These are phyloP conservation scores for Saguinus imperator DNA, from an alignment of 2,113 vertebrate genomes.

Conservation along the genomic window DNA sequence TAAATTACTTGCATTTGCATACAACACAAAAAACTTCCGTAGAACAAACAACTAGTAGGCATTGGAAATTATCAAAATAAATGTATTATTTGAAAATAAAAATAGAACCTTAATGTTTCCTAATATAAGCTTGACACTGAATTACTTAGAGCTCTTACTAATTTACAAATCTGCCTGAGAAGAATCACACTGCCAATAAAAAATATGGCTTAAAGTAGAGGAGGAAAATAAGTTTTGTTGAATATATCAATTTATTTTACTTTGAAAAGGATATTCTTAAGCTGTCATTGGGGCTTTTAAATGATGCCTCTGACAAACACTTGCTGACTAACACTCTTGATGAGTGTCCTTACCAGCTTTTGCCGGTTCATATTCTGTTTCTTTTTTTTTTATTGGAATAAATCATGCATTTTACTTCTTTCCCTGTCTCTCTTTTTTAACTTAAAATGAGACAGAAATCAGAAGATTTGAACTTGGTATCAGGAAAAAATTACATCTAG, in stretches of 20 bases:
- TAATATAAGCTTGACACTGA: constrained; percentile 17
- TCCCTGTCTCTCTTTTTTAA: too few relatives aligned
- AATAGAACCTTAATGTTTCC: neutral
- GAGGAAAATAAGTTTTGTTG: neutral
- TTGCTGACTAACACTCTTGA: neutral
- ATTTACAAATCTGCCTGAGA: neutral
- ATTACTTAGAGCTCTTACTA: constrained; percentile 39
- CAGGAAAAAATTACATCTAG: neutral
- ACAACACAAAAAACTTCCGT: constrained; percentile 21
- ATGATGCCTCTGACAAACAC: neutral
- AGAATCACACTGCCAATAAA: neutral
- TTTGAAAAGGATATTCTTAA: neutral
- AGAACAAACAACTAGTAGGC: neutral
- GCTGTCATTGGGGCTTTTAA: neutral
- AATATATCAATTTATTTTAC: constrained; percentile 24
- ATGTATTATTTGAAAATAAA: constrained; percentile 40
- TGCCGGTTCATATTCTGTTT: neutral
- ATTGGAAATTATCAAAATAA: neutral
- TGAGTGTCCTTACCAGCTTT: neutral
- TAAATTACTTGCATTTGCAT: neutral
- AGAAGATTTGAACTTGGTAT: neutral
- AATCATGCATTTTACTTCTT: neutral
- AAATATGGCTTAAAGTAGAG: neutral
- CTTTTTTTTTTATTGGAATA: neutral
- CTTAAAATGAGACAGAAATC: neutral